A percentile compares a stretch with the other conserved stretches of the same genome.
Conservation (phyloP, 1,140 invertebrate species). For the Thalassaphorura encarpata region DNA sequence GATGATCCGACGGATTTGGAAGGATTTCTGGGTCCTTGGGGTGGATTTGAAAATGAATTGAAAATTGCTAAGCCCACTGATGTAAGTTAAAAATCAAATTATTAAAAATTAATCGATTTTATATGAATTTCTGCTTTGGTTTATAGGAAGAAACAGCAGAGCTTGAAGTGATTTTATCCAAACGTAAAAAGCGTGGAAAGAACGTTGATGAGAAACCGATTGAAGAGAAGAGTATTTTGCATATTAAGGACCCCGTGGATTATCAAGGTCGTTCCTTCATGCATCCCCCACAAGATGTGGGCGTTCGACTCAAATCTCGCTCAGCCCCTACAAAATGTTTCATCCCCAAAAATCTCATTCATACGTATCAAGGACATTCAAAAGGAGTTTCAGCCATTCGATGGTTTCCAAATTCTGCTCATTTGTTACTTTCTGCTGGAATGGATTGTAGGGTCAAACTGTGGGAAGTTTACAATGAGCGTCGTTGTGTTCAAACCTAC, state of each 20-base stretch:
- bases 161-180: conserved; percentile 88
- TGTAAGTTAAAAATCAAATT: conserved; percentile 33
- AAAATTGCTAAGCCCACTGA: conserved; percentile 76
- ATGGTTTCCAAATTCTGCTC: conserved; percentile 91
- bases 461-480: conserved; percentile 96
- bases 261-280: conserved; percentile 95
- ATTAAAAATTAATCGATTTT: not conserved
- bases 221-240: conserved; percentile 90
- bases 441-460: conserved; percentile 97
- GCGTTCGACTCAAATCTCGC: conserved; percentile 86
- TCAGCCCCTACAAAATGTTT: conserved; percentile 91
- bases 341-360: conserved; percentile 90
- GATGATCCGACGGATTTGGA: conserved; percentile 83
- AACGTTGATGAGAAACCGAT: conserved; percentile 78
- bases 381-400: conserved; percentile 93
- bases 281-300: conserved; percentile 88
- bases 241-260: conserved; percentile 67
- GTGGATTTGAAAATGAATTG: conserved; percentile 82
- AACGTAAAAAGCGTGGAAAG: conserved; percentile 74
- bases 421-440: conserved; percentile 86
- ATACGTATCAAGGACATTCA: conserved; percentile 93
- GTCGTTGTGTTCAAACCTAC: conserved; percentile 90
- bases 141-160: conserved; percentile 74
- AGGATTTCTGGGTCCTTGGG: conserved; percentile 96
- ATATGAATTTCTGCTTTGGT: not conserved